Evolutionary conservation across 2,888 invertebrate species (phyloP).

Genomic region (Drosophila eohydei): DNA sequence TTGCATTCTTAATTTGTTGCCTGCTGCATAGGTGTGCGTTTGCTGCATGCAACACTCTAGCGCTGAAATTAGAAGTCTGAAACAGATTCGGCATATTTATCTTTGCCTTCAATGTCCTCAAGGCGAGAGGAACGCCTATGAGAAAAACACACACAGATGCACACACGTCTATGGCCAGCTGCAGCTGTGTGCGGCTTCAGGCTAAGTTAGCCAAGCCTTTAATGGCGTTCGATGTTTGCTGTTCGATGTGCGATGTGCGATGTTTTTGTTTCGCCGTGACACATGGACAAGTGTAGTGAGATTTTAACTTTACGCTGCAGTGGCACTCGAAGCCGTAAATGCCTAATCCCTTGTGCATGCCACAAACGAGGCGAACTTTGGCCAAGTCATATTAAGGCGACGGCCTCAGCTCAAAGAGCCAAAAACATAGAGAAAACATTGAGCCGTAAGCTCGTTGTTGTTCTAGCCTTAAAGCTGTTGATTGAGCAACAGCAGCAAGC

Average conservation of each 20-base stretch:
- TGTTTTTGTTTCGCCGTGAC: conserved; percentile 36
- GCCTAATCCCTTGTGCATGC: conserved; percentile 42
- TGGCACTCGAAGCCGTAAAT: conserved; percentile 20
- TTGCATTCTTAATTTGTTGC: conserved; percentile 69
- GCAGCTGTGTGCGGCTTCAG: background rate
- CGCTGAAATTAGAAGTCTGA: conserved; percentile 2
- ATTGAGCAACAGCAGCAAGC: conserved; percentile 9
- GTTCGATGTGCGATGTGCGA: conserved; percentile 38
- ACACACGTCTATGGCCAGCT: background rate
- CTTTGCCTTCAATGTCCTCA: conserved; percentile 21
- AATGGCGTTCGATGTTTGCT: conserved; percentile 44
- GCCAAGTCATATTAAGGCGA: background rate
- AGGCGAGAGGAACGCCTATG: background rate
- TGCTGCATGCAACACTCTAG: background rate
- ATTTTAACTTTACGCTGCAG: conserved; percentile 23
- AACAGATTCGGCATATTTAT: conserved; percentile 12
- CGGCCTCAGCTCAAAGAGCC: background rate
- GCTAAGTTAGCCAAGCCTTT: conserved; percentile 10
- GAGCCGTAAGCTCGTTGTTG: background rate
- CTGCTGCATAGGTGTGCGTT: conserved; percentile 12
- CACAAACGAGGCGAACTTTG: conserved; percentile 18
- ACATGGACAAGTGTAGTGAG: conserved; percentile 18
- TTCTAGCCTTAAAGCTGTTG: conserved; percentile 13
- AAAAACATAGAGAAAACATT: background rate
- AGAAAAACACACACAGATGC: background rate